A percentile compares a stretch with the other conserved stretches of the same genome.
Evolutionary conservation across 2,888 invertebrate genomes (phyloP).

Genomic region (Xanthia icteritia): DNA sequence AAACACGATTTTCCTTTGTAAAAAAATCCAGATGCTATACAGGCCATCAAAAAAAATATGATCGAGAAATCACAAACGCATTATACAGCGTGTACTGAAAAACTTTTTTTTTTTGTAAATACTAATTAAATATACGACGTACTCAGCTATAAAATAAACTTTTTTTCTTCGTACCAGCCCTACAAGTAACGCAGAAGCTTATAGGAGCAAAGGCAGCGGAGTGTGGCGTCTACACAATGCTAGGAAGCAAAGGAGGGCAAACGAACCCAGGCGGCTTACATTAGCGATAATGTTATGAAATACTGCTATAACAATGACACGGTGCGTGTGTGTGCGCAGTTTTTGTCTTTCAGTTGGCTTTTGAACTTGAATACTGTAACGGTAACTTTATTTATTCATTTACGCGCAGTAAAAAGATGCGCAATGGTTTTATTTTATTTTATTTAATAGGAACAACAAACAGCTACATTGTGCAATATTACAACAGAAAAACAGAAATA

Average conservation of each 20-base stretch:
- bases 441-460: too few relatives aligned
- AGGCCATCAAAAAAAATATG: background rate
- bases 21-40: background rate
- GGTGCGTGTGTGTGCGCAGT: conserved; percentile 5
- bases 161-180: conserved; percentile 49
- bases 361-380: conserved; percentile 27
- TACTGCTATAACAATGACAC: conserved; percentile 70
- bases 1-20: background rate
- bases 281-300: conserved; percentile 88
- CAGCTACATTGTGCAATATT: too few relatives aligned
- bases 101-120: background rate
- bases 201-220: conserved; percentile 71
- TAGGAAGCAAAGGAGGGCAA: conserved; percentile 71
- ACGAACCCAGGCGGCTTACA: conserved; percentile 80
- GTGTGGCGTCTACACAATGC: conserved; percentile 71
- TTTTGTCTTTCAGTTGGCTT: conserved; percentile 34
- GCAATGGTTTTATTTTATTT: too few relatives aligned
- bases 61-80: background rate
- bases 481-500: too few relatives aligned
- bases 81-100: background rate
- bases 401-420: background rate
- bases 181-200: conserved; percentile 57
- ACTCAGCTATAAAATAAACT: background rate
- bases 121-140: background rate
- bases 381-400: background rate